A percentile compares a stretch with the other conserved stretches of the same genome.
phyloP scores from a whole-genome alignment of 37 sponge, comb jelly and placozoan genomes.

The Cliona cf. orientalis region DNA sequence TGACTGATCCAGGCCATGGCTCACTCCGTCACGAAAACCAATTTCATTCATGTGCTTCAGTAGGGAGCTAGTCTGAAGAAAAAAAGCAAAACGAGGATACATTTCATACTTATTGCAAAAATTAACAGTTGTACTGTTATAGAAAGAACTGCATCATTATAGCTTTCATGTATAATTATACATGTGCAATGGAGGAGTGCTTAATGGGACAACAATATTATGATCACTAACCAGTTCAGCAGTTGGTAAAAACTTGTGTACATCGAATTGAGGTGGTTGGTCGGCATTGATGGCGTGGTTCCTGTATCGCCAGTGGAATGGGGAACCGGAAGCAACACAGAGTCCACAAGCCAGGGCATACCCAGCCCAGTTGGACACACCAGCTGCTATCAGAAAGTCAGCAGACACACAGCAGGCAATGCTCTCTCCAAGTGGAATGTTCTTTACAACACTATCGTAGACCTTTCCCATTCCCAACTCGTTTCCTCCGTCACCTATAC shows the following conservation, averaged over 20 bases:
- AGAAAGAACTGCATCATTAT: neutral
- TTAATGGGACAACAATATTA: neutral
- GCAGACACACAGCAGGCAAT: conserved; percentile 64
- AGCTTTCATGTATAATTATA: neutral
- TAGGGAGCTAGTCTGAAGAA: conserved; percentile 37
- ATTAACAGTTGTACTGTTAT: neutral
- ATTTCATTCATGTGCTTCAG: conserved; percentile 56
- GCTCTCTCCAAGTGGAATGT: conserved; percentile 43
- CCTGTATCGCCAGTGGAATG: conserved; percentile 78
- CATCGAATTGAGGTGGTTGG: neutral
- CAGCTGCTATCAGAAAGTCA: conserved; percentile 73
- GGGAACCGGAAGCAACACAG: conserved; percentile 59
- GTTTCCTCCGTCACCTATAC: conserved; percentile 96
- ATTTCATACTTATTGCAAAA: neutral
- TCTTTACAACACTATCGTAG: conserved; percentile 25
- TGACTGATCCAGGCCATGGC: conserved; percentile 38
- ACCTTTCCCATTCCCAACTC: conserved; percentile 96
- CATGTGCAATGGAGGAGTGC: neutral
- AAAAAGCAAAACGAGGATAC: neutral
- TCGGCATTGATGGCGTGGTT: conserved; percentile 66
- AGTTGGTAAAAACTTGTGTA: conserved; percentile 49
- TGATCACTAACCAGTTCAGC: conserved; percentile 50
- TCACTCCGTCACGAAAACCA: conserved; percentile 78
- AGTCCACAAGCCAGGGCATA: conserved; percentile 83
- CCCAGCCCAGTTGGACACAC: conserved; percentile 97